Evolutionary conservation across 2,113 vertebrate genomes (phyloP), one percentile per base, ranked within the genome.

Genomic region (Pseudorectes ferrugineus): DNA sequence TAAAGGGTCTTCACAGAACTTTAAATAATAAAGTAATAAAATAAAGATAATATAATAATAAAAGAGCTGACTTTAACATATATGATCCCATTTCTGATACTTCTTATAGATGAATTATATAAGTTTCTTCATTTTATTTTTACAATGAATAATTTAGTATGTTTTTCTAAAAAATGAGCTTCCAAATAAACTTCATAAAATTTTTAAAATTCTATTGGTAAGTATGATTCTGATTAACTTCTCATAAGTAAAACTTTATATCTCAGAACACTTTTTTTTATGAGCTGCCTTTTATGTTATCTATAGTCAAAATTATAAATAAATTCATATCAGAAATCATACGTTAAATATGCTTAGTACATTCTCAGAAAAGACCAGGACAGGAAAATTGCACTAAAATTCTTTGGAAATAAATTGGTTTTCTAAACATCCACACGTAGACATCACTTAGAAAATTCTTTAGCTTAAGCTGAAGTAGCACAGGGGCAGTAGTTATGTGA

Each of bases 391-490:
- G 6, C 35, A 61, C 6, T 73, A 35, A 25, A 67, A 33, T 19
- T 70, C 16, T 77, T 61, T 36, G 48, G 42, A 72, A 74, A 65
- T 3, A 35, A 57, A 74, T 78, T 25, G 70, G 3, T 43, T 85
- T 4, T 45, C 23, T 29, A 61, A 66, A 78, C 45, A 8, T 42
- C 13, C 11, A 45, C 7, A 65, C 0, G 1, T 1, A 8, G 21
- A 14, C 1, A 18, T 12, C 1, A 0, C 4, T 51, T 74, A 38
- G 36, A 38, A 38, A 38, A 38, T 38, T 38, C 36, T 38, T 38
- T 38, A 38, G 36, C 36, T 38, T 38, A 38, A 38, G 10, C 36
- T 38, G 36, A 38, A 38, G 36, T 38, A 38, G 36, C 36, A 38
- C 36, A 38, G 36, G 36, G 36, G 10, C 36, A 38, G 36, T 38